A percentile compares a stretch with the other conserved stretches of the same genome.
These are phyloP conservation scores for Huso huso DNA, from an alignment of 2,797 vertebrate genomes.

Conservation along the genomic window DNA sequence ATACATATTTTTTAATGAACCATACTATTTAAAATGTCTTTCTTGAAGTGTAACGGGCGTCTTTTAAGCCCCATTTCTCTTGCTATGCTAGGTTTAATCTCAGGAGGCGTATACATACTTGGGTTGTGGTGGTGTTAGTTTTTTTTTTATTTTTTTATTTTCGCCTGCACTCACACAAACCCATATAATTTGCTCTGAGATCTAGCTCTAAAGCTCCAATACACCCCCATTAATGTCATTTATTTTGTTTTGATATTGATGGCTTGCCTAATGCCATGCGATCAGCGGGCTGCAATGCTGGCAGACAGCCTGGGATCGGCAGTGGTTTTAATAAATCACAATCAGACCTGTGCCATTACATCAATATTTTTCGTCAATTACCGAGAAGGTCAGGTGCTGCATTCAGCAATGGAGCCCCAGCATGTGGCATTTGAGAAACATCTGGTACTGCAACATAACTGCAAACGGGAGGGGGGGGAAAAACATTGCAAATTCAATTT, in stretches of 20 bases:
- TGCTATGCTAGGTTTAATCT: slow-evolving; percentile 54
- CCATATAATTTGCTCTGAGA: slow-evolving; percentile 73
- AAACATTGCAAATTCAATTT: slow-evolving; percentile 38
- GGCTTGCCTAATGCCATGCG: slow-evolving; percentile 95
- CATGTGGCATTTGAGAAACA: slow-evolving; percentile 84
- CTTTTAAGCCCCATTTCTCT: slow-evolving; percentile 23
- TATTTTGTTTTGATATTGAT: slow-evolving; percentile 92
- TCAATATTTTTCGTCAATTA: slow-evolving; percentile 99
- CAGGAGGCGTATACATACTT: slow-evolving; percentile 54
- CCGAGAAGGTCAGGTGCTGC: slow-evolving; percentile 96
- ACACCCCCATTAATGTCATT: slow-evolving; percentile 87
- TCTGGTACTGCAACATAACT: slow-evolving; percentile 77
- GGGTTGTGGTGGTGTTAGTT: slow-evolving; percentile 37
- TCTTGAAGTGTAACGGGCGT: too few relatives aligned
- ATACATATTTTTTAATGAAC: too few relatives aligned
- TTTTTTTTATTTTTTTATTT: slow-evolving; percentile 42
- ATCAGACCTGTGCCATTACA: slow-evolving; percentile 98
- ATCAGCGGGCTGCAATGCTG: slow-evolving; percentile 89
- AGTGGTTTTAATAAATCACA: slow-evolving; percentile 99
- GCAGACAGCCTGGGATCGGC: slow-evolving; percentile 87
- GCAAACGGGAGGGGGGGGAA: slow-evolving; percentile 45
- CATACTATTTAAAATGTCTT: too few relatives aligned
- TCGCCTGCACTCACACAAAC: slow-evolving; percentile 47
- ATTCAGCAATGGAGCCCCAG: slow-evolving; percentile 70
- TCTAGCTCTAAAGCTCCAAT: slow-evolving; percentile 70